Evolutionary conservation across 2,797 vertebrate species (phyloP), one percentile per base, ranked within the genome.

Genomic region (Tinamus major): DNA sequence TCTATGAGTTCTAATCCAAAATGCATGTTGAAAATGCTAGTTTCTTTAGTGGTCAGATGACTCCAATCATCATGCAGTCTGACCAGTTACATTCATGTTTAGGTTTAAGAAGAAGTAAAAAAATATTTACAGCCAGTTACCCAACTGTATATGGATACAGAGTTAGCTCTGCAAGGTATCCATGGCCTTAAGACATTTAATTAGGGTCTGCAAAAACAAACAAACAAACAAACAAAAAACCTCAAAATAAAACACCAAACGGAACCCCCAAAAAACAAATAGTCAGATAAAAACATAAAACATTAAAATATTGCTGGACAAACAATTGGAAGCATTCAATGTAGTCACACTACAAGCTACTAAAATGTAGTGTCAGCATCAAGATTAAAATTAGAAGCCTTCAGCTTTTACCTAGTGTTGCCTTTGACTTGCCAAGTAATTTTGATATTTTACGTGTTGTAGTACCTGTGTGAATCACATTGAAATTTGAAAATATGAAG

Each of bases 201-300:
- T 91, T 95, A 96, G 85, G 82, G 87, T 95, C 96, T 92, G 89
- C 89, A 94, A 95, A 95, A 95, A 93, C 87, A 96, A 96, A 78
- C 68, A 94, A 96, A 78, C 68, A 94, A 92, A 91, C 79, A 93
- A 55, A 55, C 55, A 56, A 87, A 92, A 72, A 85, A 42, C 83
- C 94, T 94, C 85, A 92, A 96, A 95, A 87, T 80, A 93, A 95
- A 95, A 93, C 79, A 83, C 62, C 10, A 49, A 37, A 95, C 41
- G 26, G 39, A 79, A 39, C 5, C 10, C 42, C 14, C 27, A 56
- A 41, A 29, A 65, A 84, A 19, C 31, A 90, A 89, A 71, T 85
- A 93, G 53, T 93, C 55, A 65, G 41, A 81, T 72, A 81, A 89
- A 92, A 78, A 3, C 59, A 89, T 10, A 33, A 91, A 92, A 79